Base-by-base conservation (phyloP, 2,888 invertebrate genomes). In the Alcis repandata region DNA sequence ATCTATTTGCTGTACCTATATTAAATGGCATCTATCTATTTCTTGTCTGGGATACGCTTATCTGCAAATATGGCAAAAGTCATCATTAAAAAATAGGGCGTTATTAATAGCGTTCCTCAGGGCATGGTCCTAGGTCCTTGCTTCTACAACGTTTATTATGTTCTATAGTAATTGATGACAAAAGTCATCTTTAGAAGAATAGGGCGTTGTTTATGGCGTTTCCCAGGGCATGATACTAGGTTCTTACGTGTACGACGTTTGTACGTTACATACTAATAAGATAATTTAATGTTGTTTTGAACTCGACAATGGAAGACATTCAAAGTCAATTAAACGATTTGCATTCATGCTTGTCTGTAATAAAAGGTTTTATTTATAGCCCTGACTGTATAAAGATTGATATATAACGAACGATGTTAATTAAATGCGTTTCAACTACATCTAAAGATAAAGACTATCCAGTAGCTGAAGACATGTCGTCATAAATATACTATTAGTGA, bases 351-450 rank as follows among this genome's bases (percentile, higher is more conserved):
- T 65, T 59, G 67, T 65, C 52, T 32, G 63, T 58, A 71, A 70
- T 73, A 69, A 70, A 72, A 67, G 48, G 33, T 46, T 56, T 45
- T 73, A 74, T 74, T 74, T 67, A 69, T 71, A 72, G 67, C 61
- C 48, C 51, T 67, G 65, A 59, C 57, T 56, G 20, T 52, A 57
- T 46, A 33, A 51, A 43, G 64, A 68, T 49, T 58, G 62, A 62
- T 58, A 54, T 27, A 68, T 68, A 65, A 73, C 63, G 65, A 56
- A 71, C 63, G 67, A 57, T 53, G 60, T 27, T 73, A 76, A 72
- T 80, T 76, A 75, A 69, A 74, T 80, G 76, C 75, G 70, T 75
- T 69, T 67, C 70, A 77, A 77, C 78, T 75, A 73, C 66, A 17
- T 53, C 58, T 64, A 10, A 32, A 11, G 22, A 19, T 64, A 10